Conservation (phyloP, 2,113 vertebrate species). For the Gallinago media region DNA sequence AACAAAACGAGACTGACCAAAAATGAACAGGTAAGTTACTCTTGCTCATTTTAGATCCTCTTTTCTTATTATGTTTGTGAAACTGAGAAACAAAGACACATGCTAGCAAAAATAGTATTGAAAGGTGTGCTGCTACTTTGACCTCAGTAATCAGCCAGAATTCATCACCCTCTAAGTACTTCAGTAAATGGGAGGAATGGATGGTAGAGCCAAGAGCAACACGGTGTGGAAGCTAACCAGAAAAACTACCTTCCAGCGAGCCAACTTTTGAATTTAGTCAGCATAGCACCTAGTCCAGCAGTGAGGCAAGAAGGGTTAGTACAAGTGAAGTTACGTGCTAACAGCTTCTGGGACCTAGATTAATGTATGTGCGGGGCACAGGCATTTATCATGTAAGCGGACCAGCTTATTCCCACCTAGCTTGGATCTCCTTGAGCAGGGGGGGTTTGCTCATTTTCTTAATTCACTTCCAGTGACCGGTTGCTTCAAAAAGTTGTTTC, state of each 20-base stretch:
- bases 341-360: background rate
- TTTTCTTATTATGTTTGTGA: background rate
- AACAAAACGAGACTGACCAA: slow-evolving; percentile 97
- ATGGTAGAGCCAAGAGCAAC: background rate
- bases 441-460: background rate
- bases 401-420: background rate
- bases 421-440: background rate
- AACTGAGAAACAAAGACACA: background rate
- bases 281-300: background rate
- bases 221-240: background rate
- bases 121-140: background rate
- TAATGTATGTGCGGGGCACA: background rate
- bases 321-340: background rate
- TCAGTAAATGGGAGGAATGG: background rate
- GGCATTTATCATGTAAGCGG: background rate
- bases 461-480: background rate
- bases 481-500: background rate
- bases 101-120: background rate
- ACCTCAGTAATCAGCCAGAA: background rate
- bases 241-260: background rate
- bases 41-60: background rate
- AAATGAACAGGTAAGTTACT: slow-evolving; percentile 89
- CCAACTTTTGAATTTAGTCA: background rate
- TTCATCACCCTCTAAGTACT: background rate
- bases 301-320: background rate